Percentiles rank a stretch among this genome's conserved stretches.
These are phyloP conservation scores for Paralvinella palmiformis DNA, from an alignment of 1,140 invertebrate species.

Conservation along the genomic window DNA sequence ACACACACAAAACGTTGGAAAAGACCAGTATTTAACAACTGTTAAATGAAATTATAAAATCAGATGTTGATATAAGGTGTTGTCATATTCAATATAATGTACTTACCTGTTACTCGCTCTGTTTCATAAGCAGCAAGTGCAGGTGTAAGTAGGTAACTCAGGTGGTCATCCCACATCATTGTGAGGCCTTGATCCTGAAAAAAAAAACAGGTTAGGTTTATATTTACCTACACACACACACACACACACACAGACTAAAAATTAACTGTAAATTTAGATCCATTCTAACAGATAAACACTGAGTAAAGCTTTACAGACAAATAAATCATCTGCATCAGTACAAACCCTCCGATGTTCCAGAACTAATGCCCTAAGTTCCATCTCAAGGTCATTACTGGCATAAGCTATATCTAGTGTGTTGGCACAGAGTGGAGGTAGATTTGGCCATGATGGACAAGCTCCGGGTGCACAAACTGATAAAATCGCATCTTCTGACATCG, in stretches of 20 bases:
- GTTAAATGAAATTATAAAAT: too few species aligned
- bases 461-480: conserved; percentile 38
- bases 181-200: conserved; percentile 44
- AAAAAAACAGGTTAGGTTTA: conserved; percentile 1
- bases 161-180: conserved; percentile 48
- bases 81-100: too few species aligned
- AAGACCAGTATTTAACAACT: too few species aligned
- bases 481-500: conserved; percentile 48
- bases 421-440: conserved; percentile 37
- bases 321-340: background rate
- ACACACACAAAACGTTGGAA: too few species aligned
- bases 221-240: too few species aligned
- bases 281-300: too few species aligned
- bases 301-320: background rate
- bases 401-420: conserved; percentile 34
- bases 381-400: conserved; percentile 46
- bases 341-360: conserved; percentile 43
- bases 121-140: conserved; percentile 50
- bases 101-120: conserved; percentile 41
- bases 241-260: too few species aligned
- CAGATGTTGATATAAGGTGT: too few species aligned
- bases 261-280: too few species aligned
- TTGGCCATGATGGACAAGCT: conserved; percentile 32
- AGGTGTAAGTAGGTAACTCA: conserved; percentile 46
- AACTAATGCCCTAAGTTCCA: conserved; percentile 41